Base-by-base conservation (phyloP, 2,797 vertebrate genomes). In the Catostomus latipinnis region DNA sequence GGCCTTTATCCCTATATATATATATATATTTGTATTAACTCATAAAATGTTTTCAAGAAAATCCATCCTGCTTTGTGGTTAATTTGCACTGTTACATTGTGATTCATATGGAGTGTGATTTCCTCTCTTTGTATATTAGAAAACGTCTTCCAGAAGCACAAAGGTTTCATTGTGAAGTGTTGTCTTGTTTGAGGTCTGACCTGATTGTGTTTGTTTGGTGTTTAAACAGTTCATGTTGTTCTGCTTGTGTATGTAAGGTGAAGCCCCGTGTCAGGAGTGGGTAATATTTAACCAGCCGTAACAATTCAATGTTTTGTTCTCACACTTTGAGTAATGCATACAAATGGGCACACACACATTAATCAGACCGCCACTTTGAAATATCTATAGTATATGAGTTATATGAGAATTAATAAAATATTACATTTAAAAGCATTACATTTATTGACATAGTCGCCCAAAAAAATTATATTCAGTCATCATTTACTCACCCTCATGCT, bases 271-370 rank as follows among this genome's bases (percentile, higher is more conserved):
- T 43, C 54, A 2, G 34, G 53, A 57, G 82, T 76, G 81, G 88
- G 60, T 87, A 91, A 90, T 90, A 84, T 90, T 92, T 91, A 91
- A 91, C 91, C 81, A 85, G 82, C 34, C 63, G 52, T 50, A 56
- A 63, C 58, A 65, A 71, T 78, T 45, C 84, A 82, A 57, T 56
- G 18, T 62, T 81, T 61, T 49, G 62, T 76, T 71, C 85, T 84
- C 66, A 34, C 52, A 71, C 80, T 63, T 65, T 45, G 45, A 68
- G 48, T 50, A 69, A 68, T 34, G 14, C 8, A 76, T 58, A 62
- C 70, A 60, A 66, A 63, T 10, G 4, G 43, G 3, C 18, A 22
- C 48, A 74, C 77, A 67, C 71, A 74, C 34, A 34, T 22, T 13
- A 70, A 62, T 54, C 67, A 53, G 18, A 18, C 1, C 62, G 2